Conservation (phyloP, 2,888 invertebrate genomes). For the Drosophila lacicola region DNA sequence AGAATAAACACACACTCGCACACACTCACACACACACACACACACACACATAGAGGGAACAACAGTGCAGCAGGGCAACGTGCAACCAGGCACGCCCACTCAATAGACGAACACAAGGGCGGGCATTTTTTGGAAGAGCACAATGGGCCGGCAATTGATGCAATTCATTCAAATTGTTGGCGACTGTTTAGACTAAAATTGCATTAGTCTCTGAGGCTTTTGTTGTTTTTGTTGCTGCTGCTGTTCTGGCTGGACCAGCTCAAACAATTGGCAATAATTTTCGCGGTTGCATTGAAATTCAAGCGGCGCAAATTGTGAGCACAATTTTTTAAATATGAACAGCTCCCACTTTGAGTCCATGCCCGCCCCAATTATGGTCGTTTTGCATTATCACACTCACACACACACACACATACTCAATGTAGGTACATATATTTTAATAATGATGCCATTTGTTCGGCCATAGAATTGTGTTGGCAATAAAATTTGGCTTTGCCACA, state of each 20-base stretch:
- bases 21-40: not conserved
- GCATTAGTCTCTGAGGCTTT: slow-evolving; percentile 68
- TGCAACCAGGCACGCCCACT: slow-evolving; percentile 58
- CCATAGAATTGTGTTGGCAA: slow-evolving; percentile 76
- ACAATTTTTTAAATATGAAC: slow-evolving; percentile 55
- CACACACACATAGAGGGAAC: slow-evolving; percentile 8
- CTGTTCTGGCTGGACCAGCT: slow-evolving; percentile 43
- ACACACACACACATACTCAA: slow-evolving; percentile 25
- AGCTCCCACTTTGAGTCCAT: slow-evolving; percentile 23
- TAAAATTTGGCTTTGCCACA: slow-evolving; percentile 81
- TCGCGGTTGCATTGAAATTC: slow-evolving; percentile 79
- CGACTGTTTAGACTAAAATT: slow-evolving; percentile 80
- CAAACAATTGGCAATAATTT: slow-evolving; percentile 84
- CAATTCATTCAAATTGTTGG: slow-evolving; percentile 80
- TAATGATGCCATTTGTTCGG: slow-evolving; percentile 81
- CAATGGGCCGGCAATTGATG: slow-evolving; percentile 79
- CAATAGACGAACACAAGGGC: slow-evolving; percentile 41
- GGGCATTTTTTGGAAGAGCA: slow-evolving; percentile 35
- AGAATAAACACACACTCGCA: slow-evolving; percentile 33
- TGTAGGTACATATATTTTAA: slow-evolving; percentile 67
- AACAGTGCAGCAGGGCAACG: slow-evolving; percentile 32
- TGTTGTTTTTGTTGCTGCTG: slow-evolving; percentile 38
- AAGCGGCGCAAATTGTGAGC: slow-evolving; percentile 66
- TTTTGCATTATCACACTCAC: slow-evolving; percentile 59
- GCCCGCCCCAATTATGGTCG: slow-evolving; percentile 54